Percentiles rank a stretch among this genome's conserved stretches.
These are phyloP conservation scores for Polypedilum vanderplanki DNA, from an alignment of 1,140 invertebrate species.

Conservation along the genomic window DNA sequence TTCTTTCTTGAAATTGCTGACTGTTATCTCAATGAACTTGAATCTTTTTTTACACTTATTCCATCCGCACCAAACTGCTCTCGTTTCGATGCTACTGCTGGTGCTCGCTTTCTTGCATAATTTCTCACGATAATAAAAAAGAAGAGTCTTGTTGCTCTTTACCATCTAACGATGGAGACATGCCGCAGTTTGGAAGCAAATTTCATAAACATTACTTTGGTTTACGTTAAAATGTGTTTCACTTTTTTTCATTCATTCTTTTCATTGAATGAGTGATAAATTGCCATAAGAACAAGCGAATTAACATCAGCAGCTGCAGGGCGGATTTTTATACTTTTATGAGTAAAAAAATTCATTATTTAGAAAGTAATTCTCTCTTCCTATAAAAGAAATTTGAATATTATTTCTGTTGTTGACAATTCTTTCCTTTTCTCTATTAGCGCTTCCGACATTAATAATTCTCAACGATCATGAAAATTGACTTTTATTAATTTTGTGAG, in stretches of 20 bases:
- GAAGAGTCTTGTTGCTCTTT: background rate
- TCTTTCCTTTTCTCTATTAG: too few relatives aligned
- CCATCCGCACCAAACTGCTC: background rate
- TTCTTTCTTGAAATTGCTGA: background rate
- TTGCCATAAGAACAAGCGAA: background rate
- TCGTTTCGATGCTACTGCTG: background rate
- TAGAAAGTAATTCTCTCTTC: too few relatives aligned
- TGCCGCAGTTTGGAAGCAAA: background rate
- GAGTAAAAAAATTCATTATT: too few relatives aligned
- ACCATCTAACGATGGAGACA: background rate
- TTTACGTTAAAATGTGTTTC: background rate
- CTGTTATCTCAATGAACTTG: slow-evolving; percentile 17
- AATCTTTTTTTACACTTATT: too few relatives aligned
- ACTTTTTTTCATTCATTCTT: too few relatives aligned
- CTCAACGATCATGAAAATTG: too few relatives aligned
- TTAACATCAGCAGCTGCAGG: too few relatives aligned
- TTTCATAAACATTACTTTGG: slow-evolving; percentile 4
- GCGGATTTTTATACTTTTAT: too few relatives aligned
- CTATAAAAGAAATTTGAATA: too few relatives aligned
- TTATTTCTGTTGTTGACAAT: too few relatives aligned
- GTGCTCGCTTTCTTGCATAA: background rate
- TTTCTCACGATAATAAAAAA: slow-evolving; percentile 12
- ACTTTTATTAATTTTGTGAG: too few relatives aligned
- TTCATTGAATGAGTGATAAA: slow-evolving; percentile 15
- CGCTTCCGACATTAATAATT: too few relatives aligned